phyloP scores from a whole-genome alignment of 2,113 vertebrate genomes.

The Oreocharis arfaki region DNA sequence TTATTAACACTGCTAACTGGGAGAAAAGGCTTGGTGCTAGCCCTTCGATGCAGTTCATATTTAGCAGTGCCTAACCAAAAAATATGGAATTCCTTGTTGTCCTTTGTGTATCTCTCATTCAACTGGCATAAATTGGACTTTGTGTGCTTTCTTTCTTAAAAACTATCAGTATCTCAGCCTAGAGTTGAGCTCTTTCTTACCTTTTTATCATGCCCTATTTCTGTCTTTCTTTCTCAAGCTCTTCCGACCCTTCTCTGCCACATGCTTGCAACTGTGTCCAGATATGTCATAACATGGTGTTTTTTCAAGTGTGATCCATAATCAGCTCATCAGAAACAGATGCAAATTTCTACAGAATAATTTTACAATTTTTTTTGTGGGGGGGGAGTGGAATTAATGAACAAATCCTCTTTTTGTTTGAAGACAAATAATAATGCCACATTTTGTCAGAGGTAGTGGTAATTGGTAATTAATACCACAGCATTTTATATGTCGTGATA shows the following conservation, averaged over 20 bases:
- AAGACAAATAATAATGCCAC: neutral
- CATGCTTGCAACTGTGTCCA: neutral
- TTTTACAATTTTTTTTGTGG: neutral
- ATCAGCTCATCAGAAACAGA: neutral
- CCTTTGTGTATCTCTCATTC: neutral
- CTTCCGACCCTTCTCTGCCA: neutral
- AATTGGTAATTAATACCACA: neutral
- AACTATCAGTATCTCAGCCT: neutral
- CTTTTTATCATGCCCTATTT: neutral
- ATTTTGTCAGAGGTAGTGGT: neutral
- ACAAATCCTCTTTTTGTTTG: neutral
- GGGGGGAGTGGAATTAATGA: neutral
- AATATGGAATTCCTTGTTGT: neutral
- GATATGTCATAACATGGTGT: neutral
- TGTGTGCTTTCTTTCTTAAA: neutral
- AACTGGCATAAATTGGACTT: neutral
- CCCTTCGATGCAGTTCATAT: neutral
- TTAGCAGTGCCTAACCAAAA: neutral
- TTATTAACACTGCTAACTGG: neutral
- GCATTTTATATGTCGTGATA: neutral
- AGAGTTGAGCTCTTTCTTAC: neutral
- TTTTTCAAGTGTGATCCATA: neutral
- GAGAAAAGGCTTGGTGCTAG: neutral
- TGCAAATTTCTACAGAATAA: neutral
- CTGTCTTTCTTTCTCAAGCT: neutral